A percentile compares a stretch with the other conserved stretches of the same genome.
phyloP scores from a whole-genome alignment of 1,140 invertebrate genomes.

The Zaprionus davidi region DNA sequence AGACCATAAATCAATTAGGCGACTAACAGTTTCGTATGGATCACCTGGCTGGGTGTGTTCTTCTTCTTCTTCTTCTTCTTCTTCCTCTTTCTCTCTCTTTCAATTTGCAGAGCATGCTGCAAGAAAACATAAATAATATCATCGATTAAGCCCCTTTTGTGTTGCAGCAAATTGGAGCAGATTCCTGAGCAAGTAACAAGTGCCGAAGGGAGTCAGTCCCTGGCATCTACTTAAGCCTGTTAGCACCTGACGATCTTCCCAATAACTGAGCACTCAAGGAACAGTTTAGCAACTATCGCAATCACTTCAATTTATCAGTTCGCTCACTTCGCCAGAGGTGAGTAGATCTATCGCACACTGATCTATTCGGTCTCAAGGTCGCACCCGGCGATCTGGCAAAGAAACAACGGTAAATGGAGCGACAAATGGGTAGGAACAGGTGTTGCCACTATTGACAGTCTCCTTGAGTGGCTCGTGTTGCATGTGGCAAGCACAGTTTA shows the following conservation, averaged over 20 bases:
- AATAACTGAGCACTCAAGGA: constrained; percentile 6
- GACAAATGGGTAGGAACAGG: constrained; percentile 43
- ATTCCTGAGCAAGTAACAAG: constrained; percentile 38
- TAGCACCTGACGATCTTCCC: constrained; percentile 32
- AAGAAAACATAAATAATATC: constrained; percentile 65
- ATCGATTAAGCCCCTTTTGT: constrained; percentile 61
- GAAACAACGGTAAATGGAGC: constrained; percentile 26
- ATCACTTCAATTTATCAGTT: constrained; percentile 40
- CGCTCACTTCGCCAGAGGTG: constrained; percentile 10
- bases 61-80: neutral
- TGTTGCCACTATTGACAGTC: constrained; percentile 74
- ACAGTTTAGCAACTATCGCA: neutral
- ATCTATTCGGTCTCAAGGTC: constrained; percentile 58
- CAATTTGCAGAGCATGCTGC: constrained; percentile 44
- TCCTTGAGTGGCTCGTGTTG: constrained; percentile 72
- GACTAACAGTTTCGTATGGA: constrained; percentile 58
- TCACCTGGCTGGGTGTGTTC: neutral
- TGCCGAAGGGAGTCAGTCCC: constrained; percentile 53
- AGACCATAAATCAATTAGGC: constrained; percentile 74
- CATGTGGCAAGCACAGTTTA: constrained; percentile 58
- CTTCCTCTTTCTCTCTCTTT: constrained; percentile 1
- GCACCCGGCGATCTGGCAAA: constrained; percentile 6
- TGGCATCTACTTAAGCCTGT: constrained; percentile 29
- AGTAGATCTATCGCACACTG: constrained; percentile 12
- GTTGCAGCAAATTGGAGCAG: constrained; percentile 62